Base-by-base conservation (phyloP, 35 echinoderm and acorn worm species). In the Strongylocentrotus purpuratus region DNA sequence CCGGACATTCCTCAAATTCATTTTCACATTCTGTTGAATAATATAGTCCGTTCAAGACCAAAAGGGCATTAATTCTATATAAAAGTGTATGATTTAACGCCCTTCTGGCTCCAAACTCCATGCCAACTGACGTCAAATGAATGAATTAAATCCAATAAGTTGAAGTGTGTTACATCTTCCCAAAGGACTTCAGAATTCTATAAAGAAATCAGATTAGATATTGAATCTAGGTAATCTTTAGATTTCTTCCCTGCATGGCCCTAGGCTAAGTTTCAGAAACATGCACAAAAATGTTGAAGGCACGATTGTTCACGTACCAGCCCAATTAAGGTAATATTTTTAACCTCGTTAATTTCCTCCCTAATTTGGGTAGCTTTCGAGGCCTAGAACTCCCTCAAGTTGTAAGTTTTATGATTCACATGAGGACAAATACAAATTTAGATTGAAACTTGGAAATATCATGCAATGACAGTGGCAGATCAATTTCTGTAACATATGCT, bases 181-280 rank as follows among this genome's bases (percentile, higher is more conserved):
- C 65, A 78, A 5, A n/a, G 22, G 65, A 78, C 20, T 28, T 78
- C 2, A 78, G 5, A 78, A 28, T 78, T 78, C n/a, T 78, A 22
- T 78, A 28, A 78, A 78, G 28, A 78, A 78, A 78, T 78, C 65
- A 78, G 65, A 78, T 78, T 78, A 78, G 65, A 78, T 78, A n/a
- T 28, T 78, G 20, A 78, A 78, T 78, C 65, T 4, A 78, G 65
- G 20, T n/a, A 78, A 78, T 78, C 65, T 78, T 12, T 22, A 78
- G 65, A 78, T 28, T 5, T 28, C 65, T 6, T 28, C 20, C 20
- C 50, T 55, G 50, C 50, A 14, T 28, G 52, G 22, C 65, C 6
- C 20, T 78, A n/a, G 65, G 65, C 65, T 78, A 78, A 78, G 65
- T 78, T 78, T 78, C 65, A 78, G 65, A 78, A 78, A 3, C 28